A percentile compares a stretch with the other conserved stretches of the same genome.
phyloP scores from a whole-genome alignment of 2,797 vertebrate species.

The Botia almorhae region DNA sequence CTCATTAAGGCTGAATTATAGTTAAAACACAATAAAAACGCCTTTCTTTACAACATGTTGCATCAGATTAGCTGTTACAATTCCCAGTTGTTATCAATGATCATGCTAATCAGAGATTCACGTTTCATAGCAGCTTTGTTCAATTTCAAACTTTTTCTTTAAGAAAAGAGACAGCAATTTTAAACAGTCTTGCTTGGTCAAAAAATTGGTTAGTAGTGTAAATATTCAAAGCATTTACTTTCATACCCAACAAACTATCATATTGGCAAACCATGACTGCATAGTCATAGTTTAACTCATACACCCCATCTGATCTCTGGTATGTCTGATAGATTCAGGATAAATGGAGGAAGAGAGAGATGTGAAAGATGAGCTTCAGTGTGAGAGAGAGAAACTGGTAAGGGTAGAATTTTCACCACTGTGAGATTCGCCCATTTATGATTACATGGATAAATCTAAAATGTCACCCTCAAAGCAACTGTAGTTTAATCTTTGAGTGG shows the following conservation, averaged over 20 bases:
- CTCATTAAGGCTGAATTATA: not conserved
- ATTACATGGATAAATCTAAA: not conserved
- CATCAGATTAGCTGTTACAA: not conserved
- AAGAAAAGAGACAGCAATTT: not conserved
- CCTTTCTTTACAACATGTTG: not conserved
- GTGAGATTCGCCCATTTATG: too few species aligned
- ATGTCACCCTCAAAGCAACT: not conserved
- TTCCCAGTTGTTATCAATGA: not conserved
- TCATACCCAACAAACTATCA: not conserved
- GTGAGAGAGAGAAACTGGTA: slow-evolving; percentile 34
- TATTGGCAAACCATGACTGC: not conserved
- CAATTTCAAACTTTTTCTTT: not conserved
- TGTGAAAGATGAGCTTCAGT: not conserved
- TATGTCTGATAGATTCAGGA: slow-evolving; percentile 9
- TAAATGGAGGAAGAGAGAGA: slow-evolving; percentile 52
- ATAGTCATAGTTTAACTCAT: not conserved
- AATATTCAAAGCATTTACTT: not conserved
- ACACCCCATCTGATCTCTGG: not conserved
- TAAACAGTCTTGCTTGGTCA: not conserved
- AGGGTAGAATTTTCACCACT: not conserved
- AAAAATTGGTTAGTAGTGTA: too few species aligned
- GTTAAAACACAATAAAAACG: not conserved
- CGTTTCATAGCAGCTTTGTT: not conserved
- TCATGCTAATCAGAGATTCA: not conserved
- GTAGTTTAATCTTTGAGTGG: not conserved